Evolutionary conservation across 2,113 vertebrate species (phyloP), one percentile per base, ranked within the genome.

Genomic region (Osmerus mordax): DNA sequence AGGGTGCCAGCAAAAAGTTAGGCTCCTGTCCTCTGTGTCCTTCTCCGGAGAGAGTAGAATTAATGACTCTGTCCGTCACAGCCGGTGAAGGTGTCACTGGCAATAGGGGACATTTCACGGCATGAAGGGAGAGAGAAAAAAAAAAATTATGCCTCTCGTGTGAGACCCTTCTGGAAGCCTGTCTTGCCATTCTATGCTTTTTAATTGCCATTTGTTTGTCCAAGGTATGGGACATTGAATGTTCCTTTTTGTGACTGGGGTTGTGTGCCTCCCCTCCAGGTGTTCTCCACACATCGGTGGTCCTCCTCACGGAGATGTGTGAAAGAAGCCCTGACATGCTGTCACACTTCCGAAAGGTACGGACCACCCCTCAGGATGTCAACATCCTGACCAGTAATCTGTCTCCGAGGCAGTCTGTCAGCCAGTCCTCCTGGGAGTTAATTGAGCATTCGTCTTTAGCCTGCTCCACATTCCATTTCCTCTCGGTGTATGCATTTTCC

Each of bases 311-410:
- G 80, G 97, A 99, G 89, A 99, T 99, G 97, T 99, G 97, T 87
- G 97, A 99, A 91, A 93, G 97, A 90, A 99, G 96, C 90, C 97
- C 97, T 70, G 97, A 99, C 87, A 99, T 98, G 96, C 93, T 99
- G 65, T 92, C 96, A 75, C 97, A 99, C 87, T 99, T 99, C 84
- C 94, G 97, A 92, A 99, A 99, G 95, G 97, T 99, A 94, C 54
- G 87, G 55, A 73, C 13, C 36, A 23, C 11, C 6, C 18, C 23
- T 14, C 77, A 8, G n/a, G 28, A 61, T 25, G 69, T 13, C 11
- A 66, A n/a, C 52, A 3, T 2, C 47, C 19, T 51, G 32, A 19
- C 19, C 11, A 19, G 63, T 11, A 21, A 19, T 23, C 21, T 18
- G 41, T n/a, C n/a, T 32, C 3, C 15, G 0, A 16, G 13, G 29